phyloP scores from a whole-genome alignment of 2,113 vertebrate species.

The Colaptes auratus region DNA sequence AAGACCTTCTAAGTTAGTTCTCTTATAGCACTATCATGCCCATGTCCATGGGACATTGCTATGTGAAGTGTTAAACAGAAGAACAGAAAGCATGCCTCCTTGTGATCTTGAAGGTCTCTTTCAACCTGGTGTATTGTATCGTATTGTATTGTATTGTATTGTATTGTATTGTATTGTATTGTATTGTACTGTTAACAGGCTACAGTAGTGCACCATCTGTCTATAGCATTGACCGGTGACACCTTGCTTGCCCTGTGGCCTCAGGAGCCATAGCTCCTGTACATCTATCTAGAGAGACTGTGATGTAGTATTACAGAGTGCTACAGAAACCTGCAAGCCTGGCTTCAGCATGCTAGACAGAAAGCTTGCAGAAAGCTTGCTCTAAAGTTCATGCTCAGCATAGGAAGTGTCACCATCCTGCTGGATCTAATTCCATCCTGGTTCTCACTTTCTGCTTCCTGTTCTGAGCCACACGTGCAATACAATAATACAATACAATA shows the following conservation, averaged over 20 bases:
- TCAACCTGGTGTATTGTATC: too few relatives aligned
- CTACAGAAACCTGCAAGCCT: background rate
- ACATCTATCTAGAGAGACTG: background rate
- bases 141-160: too few relatives aligned
- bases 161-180: too few relatives aligned
- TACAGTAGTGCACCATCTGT: fast-evolving
- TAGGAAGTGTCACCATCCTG: background rate
- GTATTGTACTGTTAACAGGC: background rate
- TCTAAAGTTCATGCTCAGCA: background rate
- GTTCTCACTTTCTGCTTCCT: background rate
- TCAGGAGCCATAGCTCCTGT: background rate
- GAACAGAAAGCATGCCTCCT: background rate
- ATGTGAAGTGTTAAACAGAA: background rate
- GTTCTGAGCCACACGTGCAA: background rate
- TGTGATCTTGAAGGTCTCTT: too few relatives aligned
- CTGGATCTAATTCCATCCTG: background rate
- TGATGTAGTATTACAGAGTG: background rate
- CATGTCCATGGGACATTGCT: fast-evolving
- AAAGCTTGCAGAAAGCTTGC: background rate
- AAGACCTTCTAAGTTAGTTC: background rate
- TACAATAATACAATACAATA: too few relatives aligned
- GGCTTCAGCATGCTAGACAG: background rate
- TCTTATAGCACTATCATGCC: fast-evolving
- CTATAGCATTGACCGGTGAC: background rate
- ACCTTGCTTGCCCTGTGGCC: background rate